Conservation (phyloP, 2,113 vertebrate species). For the Corydoras maculifer region DNA sequence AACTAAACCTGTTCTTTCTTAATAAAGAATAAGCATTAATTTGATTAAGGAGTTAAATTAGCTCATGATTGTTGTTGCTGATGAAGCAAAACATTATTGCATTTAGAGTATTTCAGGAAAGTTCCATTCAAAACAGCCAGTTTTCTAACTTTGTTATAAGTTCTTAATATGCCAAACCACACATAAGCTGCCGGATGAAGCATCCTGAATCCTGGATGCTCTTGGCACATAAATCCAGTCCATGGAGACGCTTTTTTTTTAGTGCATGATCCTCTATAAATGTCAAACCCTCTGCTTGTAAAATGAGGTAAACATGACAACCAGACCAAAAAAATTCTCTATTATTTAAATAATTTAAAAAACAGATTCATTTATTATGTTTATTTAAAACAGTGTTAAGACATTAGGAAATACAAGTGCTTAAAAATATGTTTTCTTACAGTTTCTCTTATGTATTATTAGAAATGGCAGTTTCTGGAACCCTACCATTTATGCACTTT, state of each 20-base stretch:
- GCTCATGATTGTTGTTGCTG: too few relatives aligned
- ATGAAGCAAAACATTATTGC: too few relatives aligned
- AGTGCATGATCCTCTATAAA: constrained; percentile 31
- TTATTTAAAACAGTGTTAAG: too few relatives aligned
- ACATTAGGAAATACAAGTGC: too few relatives aligned
- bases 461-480: too few relatives aligned
- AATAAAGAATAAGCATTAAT: too few relatives aligned
- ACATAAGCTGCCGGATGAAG: constrained; percentile 47
- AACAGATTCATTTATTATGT: too few relatives aligned
- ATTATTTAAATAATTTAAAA: too few relatives aligned
- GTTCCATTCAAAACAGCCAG: constrained; percentile 52
- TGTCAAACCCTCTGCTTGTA: background rate
- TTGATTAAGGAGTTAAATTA: too few relatives aligned
- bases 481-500: background rate
- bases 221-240: constrained; percentile 48
- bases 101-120: constrained; percentile 29
- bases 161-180: constrained; percentile 8
- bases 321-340: constrained; percentile 2
- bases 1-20: too few relatives aligned
- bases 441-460: too few relatives aligned
- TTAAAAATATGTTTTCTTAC: too few relatives aligned
- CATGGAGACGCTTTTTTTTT: constrained; percentile 57
- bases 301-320: constrained; percentile 1
- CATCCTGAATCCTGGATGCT: constrained; percentile 70
- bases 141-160: constrained; percentile 43